These are phyloP conservation scores for Rana temporaria DNA, from an alignment of 2,113 vertebrate species.

Conservation along the genomic window DNA sequence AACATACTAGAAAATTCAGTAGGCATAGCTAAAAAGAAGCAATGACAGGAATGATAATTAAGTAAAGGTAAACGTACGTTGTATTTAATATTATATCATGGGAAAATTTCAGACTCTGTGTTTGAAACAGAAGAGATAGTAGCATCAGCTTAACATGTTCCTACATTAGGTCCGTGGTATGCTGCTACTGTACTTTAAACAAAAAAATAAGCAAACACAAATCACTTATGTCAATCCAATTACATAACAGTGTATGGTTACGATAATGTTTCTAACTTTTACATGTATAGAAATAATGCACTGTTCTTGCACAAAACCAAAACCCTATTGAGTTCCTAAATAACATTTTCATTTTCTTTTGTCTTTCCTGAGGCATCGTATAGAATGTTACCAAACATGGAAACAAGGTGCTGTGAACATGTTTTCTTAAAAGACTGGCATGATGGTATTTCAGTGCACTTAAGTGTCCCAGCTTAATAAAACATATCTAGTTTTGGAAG, in stretches of 20 bases:
- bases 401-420: background rate
- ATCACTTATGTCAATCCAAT: background rate
- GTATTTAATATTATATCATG: too few species aligned
- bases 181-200: constrained; percentile 23
- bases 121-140: too few species aligned
- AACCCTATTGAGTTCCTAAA: background rate
- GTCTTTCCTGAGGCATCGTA: background rate
- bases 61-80: too few species aligned
- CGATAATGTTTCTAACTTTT: constrained; percentile 1
- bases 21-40: too few species aligned
- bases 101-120: too few species aligned
- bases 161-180: background rate
- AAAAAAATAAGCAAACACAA: constrained; percentile 19
- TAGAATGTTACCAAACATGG: background rate
- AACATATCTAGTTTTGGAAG: constrained; percentile 33
- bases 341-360: background rate
- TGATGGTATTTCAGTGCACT: background rate
- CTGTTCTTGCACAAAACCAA: background rate
- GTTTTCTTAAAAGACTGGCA: background rate
- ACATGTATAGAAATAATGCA: constrained; percentile 16
- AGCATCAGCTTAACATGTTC: background rate
- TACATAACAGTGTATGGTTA: constrained; percentile 15
- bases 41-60: too few species aligned
- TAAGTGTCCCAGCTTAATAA: background rate
- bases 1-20: too few species aligned